Conservation (phyloP, 2,113 vertebrate genomes). For the Hyla sarda region DNA sequence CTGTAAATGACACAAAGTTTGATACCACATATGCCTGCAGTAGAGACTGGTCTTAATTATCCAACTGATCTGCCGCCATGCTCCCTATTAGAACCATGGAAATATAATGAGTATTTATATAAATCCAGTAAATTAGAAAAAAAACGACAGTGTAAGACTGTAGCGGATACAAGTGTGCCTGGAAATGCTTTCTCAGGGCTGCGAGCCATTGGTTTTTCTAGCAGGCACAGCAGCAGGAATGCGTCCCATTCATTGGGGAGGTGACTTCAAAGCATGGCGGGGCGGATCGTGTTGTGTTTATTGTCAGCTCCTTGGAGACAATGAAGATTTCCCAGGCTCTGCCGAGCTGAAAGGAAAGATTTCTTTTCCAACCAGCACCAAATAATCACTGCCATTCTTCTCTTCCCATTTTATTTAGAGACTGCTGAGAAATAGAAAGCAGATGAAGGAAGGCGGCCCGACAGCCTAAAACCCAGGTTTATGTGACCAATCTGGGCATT, state of each 20-base stretch:
- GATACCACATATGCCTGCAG: not conserved
- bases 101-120: not conserved
- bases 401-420: conserved; percentile 44
- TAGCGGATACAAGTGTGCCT: conserved; percentile 30
- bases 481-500: conserved; percentile 49
- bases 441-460: conserved; percentile 54
- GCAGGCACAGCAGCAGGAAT: conserved; percentile 14
- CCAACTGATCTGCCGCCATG: not conserved
- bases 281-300: conserved; percentile 37
- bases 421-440: conserved; percentile 55
- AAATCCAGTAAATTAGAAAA: not conserved
- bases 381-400: conserved; percentile 52
- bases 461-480: conserved; percentile 39
- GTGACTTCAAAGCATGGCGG: conserved; percentile 45
- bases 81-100: not conserved
- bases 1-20: not conserved
- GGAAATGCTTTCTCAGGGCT: conserved; percentile 14
- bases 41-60: not conserved
- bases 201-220: conserved; percentile 30
- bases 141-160: not conserved
- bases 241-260: conserved; percentile 21
- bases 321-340: conserved; percentile 59
- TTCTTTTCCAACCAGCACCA: conserved; percentile 48
- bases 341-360: conserved; percentile 54
- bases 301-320: conserved; percentile 55